phyloP scores from a whole-genome alignment of 2,113 vertebrate genomes.

The Anser cygnoides region DNA sequence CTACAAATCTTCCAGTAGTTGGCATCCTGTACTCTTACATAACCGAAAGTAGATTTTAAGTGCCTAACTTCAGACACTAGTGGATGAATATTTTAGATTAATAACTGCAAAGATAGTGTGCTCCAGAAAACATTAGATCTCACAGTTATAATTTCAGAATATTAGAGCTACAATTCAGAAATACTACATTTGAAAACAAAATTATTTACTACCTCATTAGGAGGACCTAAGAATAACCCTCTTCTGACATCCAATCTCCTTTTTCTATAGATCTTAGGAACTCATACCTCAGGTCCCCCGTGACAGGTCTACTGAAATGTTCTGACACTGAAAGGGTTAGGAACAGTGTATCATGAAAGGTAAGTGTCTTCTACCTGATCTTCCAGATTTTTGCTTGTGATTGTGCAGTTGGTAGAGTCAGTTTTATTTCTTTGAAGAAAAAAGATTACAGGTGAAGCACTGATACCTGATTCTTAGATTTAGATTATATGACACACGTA shows the following conservation, averaged over 20 bases:
- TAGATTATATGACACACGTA: neutral
- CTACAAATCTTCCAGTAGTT: neutral
- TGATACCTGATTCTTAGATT: neutral
- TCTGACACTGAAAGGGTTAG: neutral
- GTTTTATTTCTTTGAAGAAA: constrained; percentile 31
- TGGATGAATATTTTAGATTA: neutral
- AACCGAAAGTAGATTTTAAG: neutral
- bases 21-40: neutral
- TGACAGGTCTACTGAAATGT: neutral
- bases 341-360: neutral
- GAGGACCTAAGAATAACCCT: neutral
- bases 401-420: neutral
- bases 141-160: neutral
- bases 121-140: neutral
- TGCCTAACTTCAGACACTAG: neutral
- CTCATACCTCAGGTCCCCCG: neutral
- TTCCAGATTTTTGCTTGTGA: neutral
- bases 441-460: neutral
- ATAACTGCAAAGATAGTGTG: neutral
- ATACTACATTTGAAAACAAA: neutral
- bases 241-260: neutral
- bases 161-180: neutral
- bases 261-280: neutral
- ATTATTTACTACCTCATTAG: neutral
- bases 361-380: neutral